Evolutionary conservation across 92 coral and sea anemone species (phyloP).

Genomic region (Zoanthus sansibaricus): DNA sequence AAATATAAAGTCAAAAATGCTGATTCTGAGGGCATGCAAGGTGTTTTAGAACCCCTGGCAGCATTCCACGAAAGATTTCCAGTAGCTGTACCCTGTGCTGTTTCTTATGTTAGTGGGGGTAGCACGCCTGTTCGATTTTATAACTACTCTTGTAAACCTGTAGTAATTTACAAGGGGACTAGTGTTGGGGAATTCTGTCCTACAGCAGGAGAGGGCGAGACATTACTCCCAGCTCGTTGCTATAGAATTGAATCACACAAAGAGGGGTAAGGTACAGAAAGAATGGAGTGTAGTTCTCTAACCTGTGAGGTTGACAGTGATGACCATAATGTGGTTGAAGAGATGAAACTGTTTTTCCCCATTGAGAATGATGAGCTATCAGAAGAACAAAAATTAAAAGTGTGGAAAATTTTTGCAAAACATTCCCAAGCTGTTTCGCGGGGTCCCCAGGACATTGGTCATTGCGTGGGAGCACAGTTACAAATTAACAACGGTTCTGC

Average conservation of each 20-base stretch:
- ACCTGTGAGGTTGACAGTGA: neutral
- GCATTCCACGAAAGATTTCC: constrained; percentile 31
- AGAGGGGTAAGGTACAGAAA: neutral
- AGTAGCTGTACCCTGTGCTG: constrained; percentile 36
- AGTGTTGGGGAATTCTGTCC: constrained; percentile 51
- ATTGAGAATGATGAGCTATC: constrained; percentile 44
- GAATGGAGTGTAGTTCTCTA: neutral
- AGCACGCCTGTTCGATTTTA: constrained; percentile 38
- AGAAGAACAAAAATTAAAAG: constrained; percentile 35
- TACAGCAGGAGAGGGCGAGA: constrained; percentile 24
- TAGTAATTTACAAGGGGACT: constrained; percentile 42
- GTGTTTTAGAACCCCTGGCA: constrained; percentile 38
- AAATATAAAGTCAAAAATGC: constrained; percentile 26
- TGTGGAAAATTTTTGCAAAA: constrained; percentile 42
- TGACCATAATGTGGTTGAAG: constrained; percentile 14
- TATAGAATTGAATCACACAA: constrained; percentile 33
- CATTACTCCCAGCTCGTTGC: constrained; percentile 12
- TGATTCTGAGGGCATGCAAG: constrained; percentile 41
- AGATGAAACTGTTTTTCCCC: constrained; percentile 43
- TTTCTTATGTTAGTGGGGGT: constrained; percentile 22
- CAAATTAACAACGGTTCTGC: constrained; percentile 48
- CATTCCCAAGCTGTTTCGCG: constrained; percentile 48
- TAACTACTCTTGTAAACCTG: constrained; percentile 36
- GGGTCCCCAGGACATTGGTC: constrained; percentile 50
- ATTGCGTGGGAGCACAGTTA: constrained; percentile 24